Evolutionary conservation across 1,140 invertebrate genomes (phyloP), one percentile per base, ranked within the genome.

Genomic region (Brachionus rotundiformis): DNA sequence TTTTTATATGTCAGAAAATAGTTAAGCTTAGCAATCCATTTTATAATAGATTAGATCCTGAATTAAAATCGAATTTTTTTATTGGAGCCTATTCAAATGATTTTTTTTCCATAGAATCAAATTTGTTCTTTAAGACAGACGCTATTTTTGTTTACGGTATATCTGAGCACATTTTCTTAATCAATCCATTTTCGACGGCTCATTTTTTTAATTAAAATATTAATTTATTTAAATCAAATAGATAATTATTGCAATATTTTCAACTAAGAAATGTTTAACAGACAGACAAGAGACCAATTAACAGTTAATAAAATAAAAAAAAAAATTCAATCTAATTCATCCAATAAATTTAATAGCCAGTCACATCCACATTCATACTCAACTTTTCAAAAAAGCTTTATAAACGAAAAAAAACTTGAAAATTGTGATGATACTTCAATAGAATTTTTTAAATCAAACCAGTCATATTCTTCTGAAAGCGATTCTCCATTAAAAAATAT

Each of bases 21-120:
- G 54, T 59, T 25, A 59, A 59, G 16, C 54, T 59, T 59, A 23
- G 25, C 25, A 59, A 59, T 59, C 54, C 54, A 59, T 59, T 59
- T 59, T 59, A 59, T 27, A 25, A 23, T 23, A 59, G 19, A 59
- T 25, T 59, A 59, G 25, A 59, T 59, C 19, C 16, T 59, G 25
- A 59, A 59, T 25, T 59, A 23, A 59, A 59, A 59, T 49, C 47
- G 16, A 49, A 49, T 49, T 49, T 49, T 49, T 49, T 49, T 49
- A n/a, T 49, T 7, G 47, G 19, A 27, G 54, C 54, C 25, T 25
- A 25, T 59, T 59, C 54, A 59, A 59, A 59, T 59, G 54, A 59
- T 25, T 59, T 4, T 59, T 59, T 59, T 27, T 59, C 25, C 6
- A 27, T 59, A 59, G 25, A 59, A 59, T 44, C 41, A 44, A 44